Percentiles rank a stretch among this genome's conserved stretches.
phyloP scores from a whole-genome alignment of 2,888 invertebrate genomes.

The Drosophila lacicola region DNA sequence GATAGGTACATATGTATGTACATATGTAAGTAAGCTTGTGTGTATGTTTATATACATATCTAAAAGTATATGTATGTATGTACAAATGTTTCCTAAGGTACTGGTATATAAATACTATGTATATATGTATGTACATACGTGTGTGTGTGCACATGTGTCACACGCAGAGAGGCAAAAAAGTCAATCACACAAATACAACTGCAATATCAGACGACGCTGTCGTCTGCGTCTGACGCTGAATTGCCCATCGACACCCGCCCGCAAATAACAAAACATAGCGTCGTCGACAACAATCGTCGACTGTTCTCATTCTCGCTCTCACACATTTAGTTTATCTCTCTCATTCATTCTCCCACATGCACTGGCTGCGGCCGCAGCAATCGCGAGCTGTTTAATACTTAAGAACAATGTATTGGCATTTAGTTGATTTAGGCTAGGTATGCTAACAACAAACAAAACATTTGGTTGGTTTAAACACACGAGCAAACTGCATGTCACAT shows the following conservation, averaged over 20 bases:
- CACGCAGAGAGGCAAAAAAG: constrained; percentile 67
- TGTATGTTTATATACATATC: neutral
- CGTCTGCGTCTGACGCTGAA: constrained; percentile 30
- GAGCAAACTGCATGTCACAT: constrained; percentile 1
- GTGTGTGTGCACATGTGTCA: constrained; percentile 66
- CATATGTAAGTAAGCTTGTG: constrained; percentile 3
- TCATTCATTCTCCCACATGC: constrained; percentile 32
- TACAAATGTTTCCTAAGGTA: constrained; percentile 7
- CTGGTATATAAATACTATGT: constrained; percentile 9
- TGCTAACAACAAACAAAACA: constrained; percentile 12
- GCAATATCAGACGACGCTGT: constrained; percentile 33
- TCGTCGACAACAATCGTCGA: constrained; percentile 41
- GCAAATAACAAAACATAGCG: constrained; percentile 73
- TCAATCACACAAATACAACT: constrained; percentile 68
- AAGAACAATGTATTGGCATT: constrained; percentile 62
- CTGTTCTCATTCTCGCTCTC: constrained; percentile 24
- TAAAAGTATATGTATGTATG: neutral
- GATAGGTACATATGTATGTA: neutral
- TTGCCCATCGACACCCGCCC: constrained; percentile 67
- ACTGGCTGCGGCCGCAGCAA: constrained; percentile 6
- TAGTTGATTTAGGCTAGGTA: constrained; percentile 40
- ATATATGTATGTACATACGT: neutral
- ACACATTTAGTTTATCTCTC: constrained; percentile 2
- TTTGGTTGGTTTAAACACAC: neutral
- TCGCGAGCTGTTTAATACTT: constrained; percentile 18